Evolutionary conservation across 2,113 vertebrate genomes (phyloP), one percentile per base, ranked within the genome.

Genomic region (Rhagologus leucostigma): DNA sequence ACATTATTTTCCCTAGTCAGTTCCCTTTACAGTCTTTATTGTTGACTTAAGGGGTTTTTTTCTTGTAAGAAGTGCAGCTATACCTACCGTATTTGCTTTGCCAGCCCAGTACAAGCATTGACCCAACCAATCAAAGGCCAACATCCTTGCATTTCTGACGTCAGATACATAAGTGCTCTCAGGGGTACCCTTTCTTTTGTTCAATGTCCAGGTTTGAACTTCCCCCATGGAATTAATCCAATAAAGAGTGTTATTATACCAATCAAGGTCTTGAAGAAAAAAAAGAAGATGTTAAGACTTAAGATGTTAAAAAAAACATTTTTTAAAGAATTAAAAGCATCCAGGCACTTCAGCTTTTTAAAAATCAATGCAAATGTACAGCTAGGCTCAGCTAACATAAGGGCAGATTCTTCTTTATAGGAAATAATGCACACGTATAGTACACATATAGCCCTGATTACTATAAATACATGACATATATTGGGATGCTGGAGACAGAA

Each of bases 111-210:
- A 98, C 59, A 98, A 97, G 71, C 78, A 96, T 9, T 95, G 97
- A 49, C 98, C 98, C 94, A 98, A 84, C 98, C 98, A 98, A 50
- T 98, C 98, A 67, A 98, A 98, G 52, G 97, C 96, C 94, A 98
- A 50, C 3, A 95, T 88, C 22, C 96, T 97, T 87, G 97, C 98
- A 86, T 97, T 95, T 92, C 84, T 73, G 37, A 97, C 13, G 7
- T 76, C 96, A 74, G 97, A 74, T 33, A 98, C 32, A 3, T 63
- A 82, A 69, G 82, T 55, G 42, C 67, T 95, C 50, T 94, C 90
- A 46, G 35, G 67, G 59, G 70, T 74, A 32, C 24, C 37, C 5
- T 67, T 91, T 39, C 50, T 75, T 70, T 94, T 96, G 35, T 69
- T 96, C 76, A 97, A 22, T 37, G 97, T 81, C 90, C 95, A 91